These are phyloP conservation scores for Cisticola juncidis DNA, from an alignment of 2,113 vertebrate genomes.

Conservation along the genomic window DNA sequence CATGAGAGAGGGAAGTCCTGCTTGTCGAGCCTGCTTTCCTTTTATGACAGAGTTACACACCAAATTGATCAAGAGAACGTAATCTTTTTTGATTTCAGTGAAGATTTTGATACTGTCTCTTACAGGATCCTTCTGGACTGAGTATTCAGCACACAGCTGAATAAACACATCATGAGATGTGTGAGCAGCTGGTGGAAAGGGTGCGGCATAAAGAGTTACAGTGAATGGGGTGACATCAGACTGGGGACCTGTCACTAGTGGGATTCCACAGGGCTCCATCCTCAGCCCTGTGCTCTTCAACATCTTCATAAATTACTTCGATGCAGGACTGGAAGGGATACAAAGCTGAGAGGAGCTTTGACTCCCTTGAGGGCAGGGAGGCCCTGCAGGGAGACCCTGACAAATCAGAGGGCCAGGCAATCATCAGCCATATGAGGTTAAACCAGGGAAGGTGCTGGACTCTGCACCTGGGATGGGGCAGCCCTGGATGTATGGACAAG, in stretches of 20 bases:
- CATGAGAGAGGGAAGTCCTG: not conserved
- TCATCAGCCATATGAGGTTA: not conserved
- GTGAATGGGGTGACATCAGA: not conserved
- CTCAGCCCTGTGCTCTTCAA: not conserved
- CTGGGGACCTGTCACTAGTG: not conserved
- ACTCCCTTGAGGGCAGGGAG: not conserved
- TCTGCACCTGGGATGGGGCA: not conserved
- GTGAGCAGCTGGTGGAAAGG: not conserved
- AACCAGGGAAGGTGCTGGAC: not conserved
- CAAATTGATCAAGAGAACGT: not conserved
- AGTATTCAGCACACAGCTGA: not conserved
- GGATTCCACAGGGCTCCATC: not conserved
- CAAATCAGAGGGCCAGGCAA: not conserved
- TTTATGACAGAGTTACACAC: not conserved
- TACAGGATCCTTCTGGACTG: not conserved
- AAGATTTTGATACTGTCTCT: not conserved
- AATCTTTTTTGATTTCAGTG: not conserved
- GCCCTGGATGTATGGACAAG: fast-evolving
- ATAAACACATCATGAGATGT: not conserved
- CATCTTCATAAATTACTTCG: not conserved
- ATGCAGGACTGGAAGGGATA: not conserved
- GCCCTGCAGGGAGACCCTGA: not conserved
- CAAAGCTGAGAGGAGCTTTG: not conserved
- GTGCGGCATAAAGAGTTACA: not conserved
- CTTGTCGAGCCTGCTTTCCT: not conserved